These are phyloP conservation scores for Sphaeramia orbicularis DNA, from an alignment of 2,797 vertebrate genomes.

Conservation along the genomic window DNA sequence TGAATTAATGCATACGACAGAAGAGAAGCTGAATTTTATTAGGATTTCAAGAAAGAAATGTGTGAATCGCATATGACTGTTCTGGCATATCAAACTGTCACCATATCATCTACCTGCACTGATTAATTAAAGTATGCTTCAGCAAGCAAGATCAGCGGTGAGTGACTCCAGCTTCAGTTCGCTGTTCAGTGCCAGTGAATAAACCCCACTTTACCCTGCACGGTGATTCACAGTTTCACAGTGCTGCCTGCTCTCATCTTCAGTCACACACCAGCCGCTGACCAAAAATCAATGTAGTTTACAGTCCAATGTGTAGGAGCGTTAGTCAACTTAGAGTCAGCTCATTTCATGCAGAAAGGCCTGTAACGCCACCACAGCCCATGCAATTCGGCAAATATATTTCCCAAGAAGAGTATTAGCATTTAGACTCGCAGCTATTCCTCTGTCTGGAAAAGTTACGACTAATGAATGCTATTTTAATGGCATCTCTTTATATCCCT, in stretches of 20 bases:
- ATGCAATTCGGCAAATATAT: conserved; percentile 52
- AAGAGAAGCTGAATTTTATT: no score
- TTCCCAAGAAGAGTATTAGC: conserved; percentile 48
- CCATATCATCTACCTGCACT: not conserved
- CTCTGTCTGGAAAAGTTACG: conserved; percentile 43
- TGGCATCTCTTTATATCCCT: conserved; percentile 19
- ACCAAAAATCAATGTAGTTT: conserved; percentile 64
- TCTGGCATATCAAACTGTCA: not conserved
- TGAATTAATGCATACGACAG: no score
- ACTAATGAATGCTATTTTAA: conserved; percentile 45
- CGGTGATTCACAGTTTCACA: conserved; percentile 2
- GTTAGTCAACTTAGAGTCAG: conserved; percentile 54
- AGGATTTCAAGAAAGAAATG: no score
- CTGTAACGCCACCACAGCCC: conserved; percentile 12
- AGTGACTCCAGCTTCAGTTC: conserved; percentile 9
- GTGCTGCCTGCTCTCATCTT: conserved; percentile 33
- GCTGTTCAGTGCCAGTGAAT: conserved; percentile 2
- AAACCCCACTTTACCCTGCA: not conserved
- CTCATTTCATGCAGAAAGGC: conserved; percentile 48
- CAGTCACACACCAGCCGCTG: conserved; percentile 34
- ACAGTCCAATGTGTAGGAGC: conserved; percentile 53
- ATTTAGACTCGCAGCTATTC: conserved; percentile 50
- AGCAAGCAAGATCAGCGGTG: not conserved
- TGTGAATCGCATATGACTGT: not conserved
- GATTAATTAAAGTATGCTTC: not conserved